A percentile compares a stretch with the other conserved stretches of the same genome.
Evolutionary conservation across 2,888 invertebrate genomes (phyloP).

Genomic region (Lasioglossum vierecki): DNA sequence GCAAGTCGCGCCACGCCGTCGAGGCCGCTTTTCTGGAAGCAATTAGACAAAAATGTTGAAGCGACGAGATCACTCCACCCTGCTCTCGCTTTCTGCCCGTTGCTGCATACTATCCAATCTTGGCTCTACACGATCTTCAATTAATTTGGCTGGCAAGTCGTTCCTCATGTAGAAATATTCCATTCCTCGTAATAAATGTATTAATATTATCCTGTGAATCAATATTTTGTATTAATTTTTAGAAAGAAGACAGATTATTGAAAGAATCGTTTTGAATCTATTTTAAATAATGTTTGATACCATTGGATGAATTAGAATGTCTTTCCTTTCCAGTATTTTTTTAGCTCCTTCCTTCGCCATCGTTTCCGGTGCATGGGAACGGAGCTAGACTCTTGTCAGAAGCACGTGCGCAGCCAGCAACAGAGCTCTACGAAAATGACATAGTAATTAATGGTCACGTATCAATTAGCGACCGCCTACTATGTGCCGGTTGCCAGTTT

Average conservation of each 20-base stretch:
- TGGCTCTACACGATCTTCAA: neutral
- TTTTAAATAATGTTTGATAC: neutral
- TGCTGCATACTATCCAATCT: neutral
- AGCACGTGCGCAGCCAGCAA: conserved; percentile 80
- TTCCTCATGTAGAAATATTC: too few relatives aligned
- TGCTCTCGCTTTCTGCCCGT: neutral
- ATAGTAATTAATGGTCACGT: conserved; percentile 83
- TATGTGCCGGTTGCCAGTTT: conserved; percentile 76
- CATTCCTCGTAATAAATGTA: too few relatives aligned
- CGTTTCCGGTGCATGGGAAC: conserved; percentile 34
- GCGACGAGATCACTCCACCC: neutral
- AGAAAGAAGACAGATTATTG: neutral
- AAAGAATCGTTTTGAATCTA: neutral
- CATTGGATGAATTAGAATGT: neutral
- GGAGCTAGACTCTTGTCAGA: conserved; percentile 74
- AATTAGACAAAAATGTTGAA: conserved; percentile 1
- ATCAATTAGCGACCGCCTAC: conserved; percentile 81
- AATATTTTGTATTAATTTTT: neutral
- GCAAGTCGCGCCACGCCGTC: neutral
- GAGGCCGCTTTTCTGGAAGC: neutral
- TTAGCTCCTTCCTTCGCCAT: conserved; percentile 9
- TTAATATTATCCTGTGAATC: neutral
- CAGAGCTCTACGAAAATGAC: conserved; percentile 81
- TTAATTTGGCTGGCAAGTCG: neutral
- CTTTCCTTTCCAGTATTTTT: conserved; percentile 8